These are phyloP conservation scores for Gallinago stenura DNA, from an alignment of 2,797 vertebrate genomes.

Conservation along the genomic window DNA sequence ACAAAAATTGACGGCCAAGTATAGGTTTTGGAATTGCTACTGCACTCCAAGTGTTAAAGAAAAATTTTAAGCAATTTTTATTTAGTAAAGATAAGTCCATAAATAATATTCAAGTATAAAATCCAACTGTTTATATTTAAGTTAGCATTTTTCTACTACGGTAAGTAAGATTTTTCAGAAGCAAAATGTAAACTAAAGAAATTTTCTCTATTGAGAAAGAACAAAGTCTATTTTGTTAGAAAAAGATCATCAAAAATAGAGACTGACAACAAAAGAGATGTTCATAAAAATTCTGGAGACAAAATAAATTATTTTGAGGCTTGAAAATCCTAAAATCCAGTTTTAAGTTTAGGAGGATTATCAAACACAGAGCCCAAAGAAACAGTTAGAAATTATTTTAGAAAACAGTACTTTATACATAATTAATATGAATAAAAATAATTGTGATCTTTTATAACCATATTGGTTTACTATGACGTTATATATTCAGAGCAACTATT, in stretches of 20 bases:
- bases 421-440: background rate
- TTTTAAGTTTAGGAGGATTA: background rate
- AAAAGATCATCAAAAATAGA: background rate
- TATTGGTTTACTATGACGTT: accelerated
- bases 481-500: background rate
- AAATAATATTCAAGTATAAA: background rate
- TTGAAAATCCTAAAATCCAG: background rate
- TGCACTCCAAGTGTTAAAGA: background rate
- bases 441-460: background rate
- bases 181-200: background rate
- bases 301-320: background rate
- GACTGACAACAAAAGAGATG: background rate
- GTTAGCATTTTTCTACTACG: background rate
- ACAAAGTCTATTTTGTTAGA: background rate
- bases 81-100: background rate
- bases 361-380: background rate
- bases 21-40: background rate
- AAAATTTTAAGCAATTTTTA: background rate
- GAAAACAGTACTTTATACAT: background rate
- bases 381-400: background rate
- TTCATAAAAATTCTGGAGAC: background rate
- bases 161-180: background rate
- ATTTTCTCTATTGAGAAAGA: background rate
- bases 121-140: background rate
- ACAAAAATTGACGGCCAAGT: conserved; percentile 1